Evolutionary conservation across 1,140 invertebrate species (phyloP), one percentile per base, ranked within the genome.

Genomic region (Frieseomelitta varia): DNA sequence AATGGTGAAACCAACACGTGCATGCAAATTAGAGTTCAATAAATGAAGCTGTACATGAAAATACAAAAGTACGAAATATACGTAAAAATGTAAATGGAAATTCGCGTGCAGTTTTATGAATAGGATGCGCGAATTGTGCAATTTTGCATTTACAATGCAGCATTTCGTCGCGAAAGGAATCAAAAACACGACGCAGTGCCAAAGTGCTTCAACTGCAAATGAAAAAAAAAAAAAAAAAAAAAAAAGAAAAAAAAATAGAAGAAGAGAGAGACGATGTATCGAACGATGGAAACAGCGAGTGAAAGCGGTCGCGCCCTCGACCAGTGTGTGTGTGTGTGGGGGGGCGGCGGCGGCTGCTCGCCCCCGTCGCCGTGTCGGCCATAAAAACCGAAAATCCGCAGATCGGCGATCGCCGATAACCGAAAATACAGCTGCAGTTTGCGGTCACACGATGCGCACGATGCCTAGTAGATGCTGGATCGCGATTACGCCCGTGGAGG

Each of bases 381-480:
- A 55, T 90, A 91, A 93, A 92, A 93, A 92, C 84, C 88, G 91
- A 92, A 94, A 94, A 94, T 93, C 92, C 92, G 90, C 91, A 92
- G 93, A 94, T 94, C 93, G 93, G 91, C 79, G 90, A 93, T 93
- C 86, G 75, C 79, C 89, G 93, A 94, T 94, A 94, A 93, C 86
- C 93, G 90, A 94, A 94, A 94, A 94, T 93, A 94, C 93, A 94
- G 93, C 93, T 94, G 93, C 90, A 91, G 93, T 92, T 92, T 94
- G 93, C 90, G 94, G 92, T 92, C 88, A 84, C 85, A 87, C 90
- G 86, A 93, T 92, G 95, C 88, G 65, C 88, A 69, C 85, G 80
- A 75, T 72, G 81, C 84, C 61, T 77, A 8, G 72, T 89, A 92
- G 91, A 92, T 92, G 84, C 68, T 56, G 34, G 82, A 78, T 86